Base-by-base conservation (phyloP, 92 coral and sea anemone genomes). In the Porites lobata region DNA sequence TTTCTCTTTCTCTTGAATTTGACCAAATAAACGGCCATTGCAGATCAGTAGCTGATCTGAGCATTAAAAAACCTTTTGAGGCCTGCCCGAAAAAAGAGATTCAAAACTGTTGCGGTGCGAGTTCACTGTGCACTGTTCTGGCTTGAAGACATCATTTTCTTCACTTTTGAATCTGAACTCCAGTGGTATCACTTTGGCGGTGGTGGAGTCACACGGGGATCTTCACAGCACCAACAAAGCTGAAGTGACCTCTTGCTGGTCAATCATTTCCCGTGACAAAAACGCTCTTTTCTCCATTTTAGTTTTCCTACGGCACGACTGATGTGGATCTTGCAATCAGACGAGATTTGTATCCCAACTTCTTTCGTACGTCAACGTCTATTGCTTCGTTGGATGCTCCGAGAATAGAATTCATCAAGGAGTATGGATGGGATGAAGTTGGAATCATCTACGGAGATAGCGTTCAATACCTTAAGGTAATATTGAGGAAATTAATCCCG, bases 261-360 rank as follows among this genome's bases (percentile, higher is more conserved):
- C 56, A 3, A 20, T 22, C 2, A 65, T 15, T 32, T 66, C 47
- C 6, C n/a, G 62, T 19, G 63, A 51, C 9, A 29, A 12, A 21
- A 21, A 15, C 7, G 50, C 22, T 0, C 7, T 66, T 73, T 76
- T 47, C 14, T 17, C 72, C 7, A 12, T 86, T 91, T 64, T 82
- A 98, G 99, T 98, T 98, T 69, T 95, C 99, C 1, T 91, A 96
- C 56, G 98, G 96, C 11, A 98, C 99, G 0, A 85, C 83, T 4
- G 96, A 94, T 82, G 86, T 96, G 66, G 91, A 92, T 54, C 85
- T 98, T 26, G 94, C 98, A 18, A 93, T 80, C 73, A 63, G 90
- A 26, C 88, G 96, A 74, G 76, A 81, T 52, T 50, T 92, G 18
- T 96, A 94, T 56, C 98, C 99, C 0, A 92, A 96, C 85, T 98